These are phyloP conservation scores for Dromius quadrimaculatus DNA, from an alignment of 2,888 invertebrate species.

Conservation along the genomic window DNA sequence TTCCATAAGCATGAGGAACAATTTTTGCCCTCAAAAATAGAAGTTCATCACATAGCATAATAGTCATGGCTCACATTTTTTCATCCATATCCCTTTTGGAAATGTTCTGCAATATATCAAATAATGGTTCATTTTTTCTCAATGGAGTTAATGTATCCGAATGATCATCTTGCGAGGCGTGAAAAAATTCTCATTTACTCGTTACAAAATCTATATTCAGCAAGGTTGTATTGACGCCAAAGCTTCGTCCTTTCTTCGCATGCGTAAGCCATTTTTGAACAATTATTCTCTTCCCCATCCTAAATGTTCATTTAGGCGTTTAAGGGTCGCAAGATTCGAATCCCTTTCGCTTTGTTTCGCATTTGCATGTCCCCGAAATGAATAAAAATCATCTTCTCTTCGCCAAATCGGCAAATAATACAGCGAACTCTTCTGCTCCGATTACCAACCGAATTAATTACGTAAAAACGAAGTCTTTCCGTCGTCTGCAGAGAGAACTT, in stretches of 20 bases:
- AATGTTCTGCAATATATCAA: background rate
- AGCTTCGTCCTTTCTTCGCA: background rate
- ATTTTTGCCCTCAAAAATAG: too few species aligned
- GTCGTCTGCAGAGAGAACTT: too few species aligned
- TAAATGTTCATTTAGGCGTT: constrained; percentile 9
- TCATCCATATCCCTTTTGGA: background rate
- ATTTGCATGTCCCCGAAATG: constrained; percentile 29
- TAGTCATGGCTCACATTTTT: too few species aligned
- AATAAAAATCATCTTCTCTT: constrained; percentile 32
- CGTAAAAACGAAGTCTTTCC: constrained; percentile 18
- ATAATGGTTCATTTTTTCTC: background rate
- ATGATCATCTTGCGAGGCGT: constrained; percentile 6
- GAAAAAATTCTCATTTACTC: constrained; percentile 6
- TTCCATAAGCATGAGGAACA: too few species aligned
- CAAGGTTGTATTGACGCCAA: constrained; percentile 2
- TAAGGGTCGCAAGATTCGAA: constrained; percentile 8
- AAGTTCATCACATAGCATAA: too few species aligned
- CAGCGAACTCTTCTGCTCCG: background rate
- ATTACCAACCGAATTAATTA: constrained; percentile 38
- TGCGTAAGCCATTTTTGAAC: constrained; percentile 13
- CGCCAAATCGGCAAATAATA: constrained; percentile 30
- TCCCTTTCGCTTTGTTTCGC: constrained; percentile 26
- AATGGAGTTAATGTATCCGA: constrained; percentile 9
- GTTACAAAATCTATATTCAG: background rate
- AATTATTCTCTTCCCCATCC: constrained; percentile 14